Base-by-base conservation (phyloP, 2,797 vertebrate species). In the Otus scops region DNA sequence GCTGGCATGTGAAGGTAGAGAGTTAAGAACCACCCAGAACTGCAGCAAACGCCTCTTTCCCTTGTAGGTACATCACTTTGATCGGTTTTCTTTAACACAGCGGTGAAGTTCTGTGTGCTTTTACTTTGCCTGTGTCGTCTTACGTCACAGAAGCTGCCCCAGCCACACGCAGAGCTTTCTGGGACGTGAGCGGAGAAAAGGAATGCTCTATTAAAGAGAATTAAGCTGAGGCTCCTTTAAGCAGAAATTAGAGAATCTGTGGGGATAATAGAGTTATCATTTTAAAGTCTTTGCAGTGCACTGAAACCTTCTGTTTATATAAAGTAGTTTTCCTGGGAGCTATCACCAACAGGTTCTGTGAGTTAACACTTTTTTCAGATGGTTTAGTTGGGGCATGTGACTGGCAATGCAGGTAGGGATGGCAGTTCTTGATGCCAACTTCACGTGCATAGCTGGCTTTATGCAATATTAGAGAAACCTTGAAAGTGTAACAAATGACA, bases 61-160 rank as follows among this genome's bases (percentile, higher is more conserved):
- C 12, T 43, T 39, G 0, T 36, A 5, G 0, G 0, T 32, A 14
- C 21, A n/a, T 76, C 22, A 4, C 8, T 73, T 45, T 43, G 20
- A 10, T 59, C 19, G 36, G 24, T 82, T 87, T 65, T 69, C 38
- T 85, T 47, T 14, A 26, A 54, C 7, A 13, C 11, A 22, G 4
- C 2, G 5, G 27, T 11, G 36, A 71, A 81, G 11, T 7, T 11
- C 32, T 6, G 5, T 11, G 43, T 47, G 60, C 2, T 61, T 65
- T 69, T 43, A 47, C 24, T 88, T 83, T 38, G n/a, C 18, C 27
- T 39, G 3, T n/a, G 15, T n/a, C 59, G 27, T 10, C 10, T 21
- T 47, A 3, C 18, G 2, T 32, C 4, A 1, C 4, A 21, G 56
- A 57, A 88, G 28, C 20, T n/a, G 48, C 34, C 28, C 4, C 57